A percentile compares a stretch with the other conserved stretches of the same genome.
phyloP scores from a whole-genome alignment of 2,888 invertebrate genomes.

The Drosophila nr. perissopoda region DNA sequence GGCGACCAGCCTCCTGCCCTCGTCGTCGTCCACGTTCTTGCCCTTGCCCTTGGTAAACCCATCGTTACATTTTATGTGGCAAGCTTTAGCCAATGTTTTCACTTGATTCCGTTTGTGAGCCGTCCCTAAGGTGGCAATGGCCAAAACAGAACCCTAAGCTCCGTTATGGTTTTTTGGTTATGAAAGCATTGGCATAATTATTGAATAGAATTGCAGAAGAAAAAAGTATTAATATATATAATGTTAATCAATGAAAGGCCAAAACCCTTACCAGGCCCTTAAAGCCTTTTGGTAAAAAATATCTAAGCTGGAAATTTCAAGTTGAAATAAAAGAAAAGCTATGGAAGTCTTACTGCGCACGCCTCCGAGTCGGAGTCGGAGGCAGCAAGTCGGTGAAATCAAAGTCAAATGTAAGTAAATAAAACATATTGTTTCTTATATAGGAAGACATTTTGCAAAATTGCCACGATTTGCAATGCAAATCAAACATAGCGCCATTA shows the following conservation, averaged over 20 bases:
- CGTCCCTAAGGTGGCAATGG: slow-evolving; percentile 1
- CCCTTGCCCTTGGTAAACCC: slow-evolving; percentile 22
- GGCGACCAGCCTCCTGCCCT: not conserved
- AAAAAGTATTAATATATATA: not conserved
- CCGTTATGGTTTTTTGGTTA: not conserved
- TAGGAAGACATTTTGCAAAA: slow-evolving; percentile 78
- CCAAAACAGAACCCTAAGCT: not conserved
- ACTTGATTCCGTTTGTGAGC: slow-evolving; percentile 32
- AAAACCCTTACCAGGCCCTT: not conserved
- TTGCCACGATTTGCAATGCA: slow-evolving; percentile 79
- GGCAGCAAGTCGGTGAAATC: slow-evolving; percentile 53
- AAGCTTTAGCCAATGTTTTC: slow-evolving; percentile 23
- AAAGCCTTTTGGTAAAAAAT: not conserved
- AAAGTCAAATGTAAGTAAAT: slow-evolving; percentile 80
- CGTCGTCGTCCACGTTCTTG: not conserved
- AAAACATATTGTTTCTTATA: slow-evolving; percentile 80
- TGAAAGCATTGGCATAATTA: slow-evolving; percentile 26
- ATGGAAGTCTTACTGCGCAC: slow-evolving; percentile 7
- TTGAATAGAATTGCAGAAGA: not conserved
- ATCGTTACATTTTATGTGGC: slow-evolving; percentile 50
- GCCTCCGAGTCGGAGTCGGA: slow-evolving; percentile 9
- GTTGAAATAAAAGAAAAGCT: slow-evolving; percentile 31
- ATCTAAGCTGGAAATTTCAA: slow-evolving; percentile 4
- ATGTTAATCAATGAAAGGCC: not conserved
- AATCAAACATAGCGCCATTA: slow-evolving; percentile 79